Conservation (phyloP, 2,797 vertebrate species). For the Liasis olivaceus region DNA sequence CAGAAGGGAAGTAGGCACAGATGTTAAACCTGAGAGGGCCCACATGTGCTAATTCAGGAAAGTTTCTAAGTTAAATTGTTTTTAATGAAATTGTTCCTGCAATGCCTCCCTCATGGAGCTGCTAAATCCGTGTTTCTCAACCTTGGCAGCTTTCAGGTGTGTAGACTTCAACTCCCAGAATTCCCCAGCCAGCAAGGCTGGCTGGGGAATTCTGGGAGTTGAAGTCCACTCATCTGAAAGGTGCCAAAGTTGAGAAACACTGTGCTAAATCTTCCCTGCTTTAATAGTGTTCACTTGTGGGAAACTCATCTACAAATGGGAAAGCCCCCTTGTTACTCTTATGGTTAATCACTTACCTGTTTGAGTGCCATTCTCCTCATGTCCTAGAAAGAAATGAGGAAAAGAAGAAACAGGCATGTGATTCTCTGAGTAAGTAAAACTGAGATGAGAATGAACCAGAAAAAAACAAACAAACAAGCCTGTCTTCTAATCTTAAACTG, state of each 20-base stretch:
- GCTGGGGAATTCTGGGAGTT: too few relatives aligned
- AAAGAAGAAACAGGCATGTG: background rate
- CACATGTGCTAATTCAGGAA: background rate
- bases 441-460: background rate
- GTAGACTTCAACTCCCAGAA: too few relatives aligned
- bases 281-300: background rate
- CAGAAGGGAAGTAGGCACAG: background rate
- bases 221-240: too few relatives aligned
- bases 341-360: background rate
- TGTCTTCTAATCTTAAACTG: background rate
- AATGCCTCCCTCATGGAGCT: background rate
- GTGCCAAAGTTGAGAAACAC: too few relatives aligned
- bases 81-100: background rate
- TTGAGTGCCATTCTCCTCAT: background rate
- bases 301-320: background rate
- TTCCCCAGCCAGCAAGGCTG: too few relatives aligned
- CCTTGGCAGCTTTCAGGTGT: too few relatives aligned
- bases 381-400: conserved; percentile 15
- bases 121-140: background rate
- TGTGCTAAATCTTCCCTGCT: too few relatives aligned
- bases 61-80: background rate
- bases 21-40: background rate
- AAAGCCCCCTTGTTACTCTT: background rate
- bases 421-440: background rate
- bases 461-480: too few relatives aligned